phyloP scores from a whole-genome alignment of 1,140 invertebrate genomes.

The Drosophila sproati region DNA sequence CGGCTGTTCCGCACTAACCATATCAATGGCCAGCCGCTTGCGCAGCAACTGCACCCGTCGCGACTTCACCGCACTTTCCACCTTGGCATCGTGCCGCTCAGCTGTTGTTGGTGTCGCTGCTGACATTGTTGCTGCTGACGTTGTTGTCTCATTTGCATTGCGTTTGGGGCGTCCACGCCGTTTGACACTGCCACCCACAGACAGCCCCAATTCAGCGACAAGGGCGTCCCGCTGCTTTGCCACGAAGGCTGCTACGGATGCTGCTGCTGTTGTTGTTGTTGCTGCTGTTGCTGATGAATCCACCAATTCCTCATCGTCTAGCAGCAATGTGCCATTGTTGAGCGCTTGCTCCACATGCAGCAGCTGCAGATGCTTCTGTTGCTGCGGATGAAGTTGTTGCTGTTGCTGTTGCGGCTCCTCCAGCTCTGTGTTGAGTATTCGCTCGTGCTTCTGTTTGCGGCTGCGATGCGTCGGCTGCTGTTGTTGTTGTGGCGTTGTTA shows the following conservation, averaged over 20 bases:
- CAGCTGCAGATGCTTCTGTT: constrained; percentile 14
- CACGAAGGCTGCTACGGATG: constrained; percentile 1
- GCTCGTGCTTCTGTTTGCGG: constrained; percentile 78
- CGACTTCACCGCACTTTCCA: constrained; percentile 57
- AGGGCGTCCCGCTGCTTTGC: background rate
- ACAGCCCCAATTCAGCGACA: background rate
- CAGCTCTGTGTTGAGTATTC: constrained; percentile 69
- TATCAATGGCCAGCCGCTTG: constrained; percentile 79
- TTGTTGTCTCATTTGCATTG: constrained; percentile 34
- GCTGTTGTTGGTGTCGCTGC: background rate
- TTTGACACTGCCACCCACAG: constrained; percentile 50
- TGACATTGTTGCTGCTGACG: constrained; percentile 6
- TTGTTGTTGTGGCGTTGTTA: constrained; percentile 16
- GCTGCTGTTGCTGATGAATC: background rate
- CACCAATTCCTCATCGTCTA: constrained; percentile 1
- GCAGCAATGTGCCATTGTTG: constrained; percentile 41
- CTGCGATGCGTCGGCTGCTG: constrained; percentile 60
- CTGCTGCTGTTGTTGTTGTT: constrained; percentile 10
- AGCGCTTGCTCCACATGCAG: constrained; percentile 10
- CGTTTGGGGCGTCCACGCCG: constrained; percentile 66
- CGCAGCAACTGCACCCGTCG: constrained; percentile 74
- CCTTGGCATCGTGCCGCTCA: constrained; percentile 3
- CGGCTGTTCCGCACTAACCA: constrained; percentile 64
- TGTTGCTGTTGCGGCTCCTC: constrained; percentile 50
- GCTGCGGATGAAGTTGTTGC: constrained; percentile 11